phyloP scores from a whole-genome alignment of 1,140 invertebrate species.

The Meloidogyne exigua region DNA sequence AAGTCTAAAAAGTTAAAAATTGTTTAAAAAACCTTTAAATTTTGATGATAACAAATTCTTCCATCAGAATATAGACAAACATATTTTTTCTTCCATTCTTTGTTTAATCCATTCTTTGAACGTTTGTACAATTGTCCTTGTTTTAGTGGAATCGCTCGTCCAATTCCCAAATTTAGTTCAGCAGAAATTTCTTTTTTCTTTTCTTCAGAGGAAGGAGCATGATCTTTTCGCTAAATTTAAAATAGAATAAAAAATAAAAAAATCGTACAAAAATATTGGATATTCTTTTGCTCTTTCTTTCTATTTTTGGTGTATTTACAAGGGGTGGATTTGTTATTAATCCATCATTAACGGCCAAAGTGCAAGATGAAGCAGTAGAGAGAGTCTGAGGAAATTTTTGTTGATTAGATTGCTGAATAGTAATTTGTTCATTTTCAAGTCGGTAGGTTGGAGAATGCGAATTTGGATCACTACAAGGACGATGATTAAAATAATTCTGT shows the following conservation, averaged over 20 bases:
- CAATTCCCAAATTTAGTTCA: constrained; percentile 74
- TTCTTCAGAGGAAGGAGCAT: constrained; percentile 32
- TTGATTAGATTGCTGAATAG: neutral
- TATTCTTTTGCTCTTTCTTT: constrained; percentile 37
- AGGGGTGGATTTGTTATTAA: constrained; percentile 14
- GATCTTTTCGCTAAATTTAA: constrained; percentile 23
- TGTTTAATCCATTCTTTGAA: constrained; percentile 87
- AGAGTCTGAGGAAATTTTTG: constrained; percentile 2
- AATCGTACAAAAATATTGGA: constrained; percentile 40
- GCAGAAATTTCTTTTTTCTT: constrained; percentile 27
- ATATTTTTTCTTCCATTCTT: constrained; percentile 99
- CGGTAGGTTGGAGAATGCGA: neutral
- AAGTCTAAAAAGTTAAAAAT: neutral
- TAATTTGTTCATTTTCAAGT: constrained; percentile 6
- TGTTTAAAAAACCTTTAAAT: constrained; percentile 78
- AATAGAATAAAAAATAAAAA: neutral
- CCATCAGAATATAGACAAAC: constrained; percentile 81
- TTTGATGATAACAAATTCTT: constrained; percentile 88
- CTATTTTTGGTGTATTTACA: constrained; percentile 35
- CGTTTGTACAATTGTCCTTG: constrained; percentile 95
- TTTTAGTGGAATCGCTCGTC: constrained; percentile 89
- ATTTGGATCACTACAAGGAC: constrained; percentile 7
- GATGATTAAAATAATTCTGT: constrained; percentile 13
- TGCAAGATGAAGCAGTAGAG: constrained; percentile 17
- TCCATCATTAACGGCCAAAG: constrained; percentile 21